A percentile compares a stretch with the other conserved stretches of the same genome.
These are phyloP conservation scores for Bovichtus diacanthus DNA, from an alignment of 2,797 vertebrate genomes.

Conservation along the genomic window DNA sequence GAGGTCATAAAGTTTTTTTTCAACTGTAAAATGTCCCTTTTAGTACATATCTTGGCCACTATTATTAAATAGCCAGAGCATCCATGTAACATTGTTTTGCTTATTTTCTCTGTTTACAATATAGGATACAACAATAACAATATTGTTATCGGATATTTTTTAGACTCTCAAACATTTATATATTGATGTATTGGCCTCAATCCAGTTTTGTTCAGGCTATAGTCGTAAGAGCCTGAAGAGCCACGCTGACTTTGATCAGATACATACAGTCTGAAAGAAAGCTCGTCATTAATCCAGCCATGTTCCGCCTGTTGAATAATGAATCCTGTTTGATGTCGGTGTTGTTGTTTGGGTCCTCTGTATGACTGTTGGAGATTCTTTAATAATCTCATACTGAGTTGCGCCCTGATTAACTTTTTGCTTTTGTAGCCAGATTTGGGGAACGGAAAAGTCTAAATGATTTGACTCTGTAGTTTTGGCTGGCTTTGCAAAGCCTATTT, in stretches of 20 bases:
- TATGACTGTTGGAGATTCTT: constrained; percentile 37
- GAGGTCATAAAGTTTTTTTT: neutral
- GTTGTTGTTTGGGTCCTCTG: constrained; percentile 54
- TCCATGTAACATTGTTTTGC: neutral
- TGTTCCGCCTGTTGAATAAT: constrained; percentile 42
- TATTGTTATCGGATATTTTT: neutral
- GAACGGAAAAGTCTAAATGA: constrained; percentile 42
- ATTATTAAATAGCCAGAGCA: neutral
- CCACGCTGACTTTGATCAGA: constrained; percentile 29
- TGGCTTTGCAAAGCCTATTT: constrained; percentile 53
- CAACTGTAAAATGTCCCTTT: neutral
- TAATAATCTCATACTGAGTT: constrained; percentile 36
- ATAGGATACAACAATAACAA: neutral
- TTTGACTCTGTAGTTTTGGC: constrained; percentile 53
- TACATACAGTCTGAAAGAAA: constrained; percentile 9
- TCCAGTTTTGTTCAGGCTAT: neutral
- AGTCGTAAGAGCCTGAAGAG: constrained; percentile 9
- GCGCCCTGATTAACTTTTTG: constrained; percentile 55
- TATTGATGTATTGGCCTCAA: neutral
- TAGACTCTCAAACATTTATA: neutral
- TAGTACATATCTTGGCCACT: neutral
- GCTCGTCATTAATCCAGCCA: constrained; percentile 27
- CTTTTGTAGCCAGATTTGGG: constrained; percentile 54
- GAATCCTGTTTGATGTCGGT: constrained; percentile 48
- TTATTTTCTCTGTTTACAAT: neutral